A percentile compares a stretch with the other conserved stretches of the same genome.
Conservation (phyloP, 2,888 invertebrate species). For the Mellilla xanthometata region DNA sequence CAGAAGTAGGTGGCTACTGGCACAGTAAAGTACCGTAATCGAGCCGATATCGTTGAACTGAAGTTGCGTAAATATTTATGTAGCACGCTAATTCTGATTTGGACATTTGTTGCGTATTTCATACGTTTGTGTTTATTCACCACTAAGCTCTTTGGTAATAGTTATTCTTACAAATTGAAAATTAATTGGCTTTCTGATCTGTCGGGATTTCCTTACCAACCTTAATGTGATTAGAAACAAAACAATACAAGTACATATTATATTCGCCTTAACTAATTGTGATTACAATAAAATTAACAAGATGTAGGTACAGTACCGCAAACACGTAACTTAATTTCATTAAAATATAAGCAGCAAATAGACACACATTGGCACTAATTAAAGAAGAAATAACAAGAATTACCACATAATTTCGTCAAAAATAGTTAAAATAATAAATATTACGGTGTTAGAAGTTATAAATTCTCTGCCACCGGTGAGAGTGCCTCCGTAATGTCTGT, state of each 20-base stretch:
- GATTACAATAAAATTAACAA: too few relatives aligned
- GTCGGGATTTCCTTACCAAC: too few relatives aligned
- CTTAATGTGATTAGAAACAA: too few relatives aligned
- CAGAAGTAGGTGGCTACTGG: slow-evolving; percentile 17
- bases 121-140: too few relatives aligned
- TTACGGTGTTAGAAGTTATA: slow-evolving; percentile 43
- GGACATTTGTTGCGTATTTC: too few relatives aligned
- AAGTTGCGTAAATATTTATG: slow-evolving; percentile 16
- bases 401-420: slow-evolving; percentile 15
- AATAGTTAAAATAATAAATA: slow-evolving; percentile 36
- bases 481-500: not conserved
- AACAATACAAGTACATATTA: too few relatives aligned
- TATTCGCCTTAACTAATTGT: too few relatives aligned
- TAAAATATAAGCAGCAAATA: not conserved
- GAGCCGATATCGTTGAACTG: slow-evolving; percentile 16
- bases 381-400: slow-evolving; percentile 25
- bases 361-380: slow-evolving; percentile 27
- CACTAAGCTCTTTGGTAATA: too few relatives aligned
- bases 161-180: too few relatives aligned
- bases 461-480: slow-evolving; percentile 28
- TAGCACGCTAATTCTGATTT: slow-evolving; percentile 1
- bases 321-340: too few relatives aligned
- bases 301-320: too few relatives aligned
- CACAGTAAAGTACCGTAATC: slow-evolving; percentile 10
- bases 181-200: too few relatives aligned